phyloP scores from a whole-genome alignment of 2,888 invertebrate genomes.

The Coenonympha arcania region DNA sequence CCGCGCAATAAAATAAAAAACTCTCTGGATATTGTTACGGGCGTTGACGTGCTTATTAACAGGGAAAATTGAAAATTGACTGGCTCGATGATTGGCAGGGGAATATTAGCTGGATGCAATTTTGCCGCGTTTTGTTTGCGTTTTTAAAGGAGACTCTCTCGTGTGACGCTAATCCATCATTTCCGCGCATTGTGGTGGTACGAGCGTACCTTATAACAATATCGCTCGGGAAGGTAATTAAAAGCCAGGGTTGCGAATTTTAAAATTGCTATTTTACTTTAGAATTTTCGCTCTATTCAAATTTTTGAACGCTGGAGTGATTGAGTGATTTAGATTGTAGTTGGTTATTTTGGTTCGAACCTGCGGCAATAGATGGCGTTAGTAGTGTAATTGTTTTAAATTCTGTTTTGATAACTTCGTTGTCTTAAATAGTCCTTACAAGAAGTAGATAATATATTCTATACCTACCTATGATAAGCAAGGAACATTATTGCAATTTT shows the following conservation, averaged over 20 bases:
- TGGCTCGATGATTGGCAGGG: constrained; percentile 70
- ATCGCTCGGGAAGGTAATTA: constrained; percentile 13
- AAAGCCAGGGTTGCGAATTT: background rate
- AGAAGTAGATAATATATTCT: no score
- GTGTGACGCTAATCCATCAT: constrained; percentile 70
- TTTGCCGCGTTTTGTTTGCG: constrained; percentile 54
- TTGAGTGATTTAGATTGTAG: background rate
- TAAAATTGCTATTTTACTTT: background rate
- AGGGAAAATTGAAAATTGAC: constrained; percentile 72
- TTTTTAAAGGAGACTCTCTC: constrained; percentile 52
- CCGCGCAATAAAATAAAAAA: constrained; percentile 29
- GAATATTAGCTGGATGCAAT: constrained; percentile 69
- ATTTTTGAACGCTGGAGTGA: background rate
- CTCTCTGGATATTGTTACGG: constrained; percentile 44
- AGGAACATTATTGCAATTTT: no score
- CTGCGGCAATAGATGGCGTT: constrained; percentile 17
- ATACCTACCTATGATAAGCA: no score
- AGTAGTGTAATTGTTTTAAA: background rate
- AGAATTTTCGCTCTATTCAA: background rate
- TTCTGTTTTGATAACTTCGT: background rate
- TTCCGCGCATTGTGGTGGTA: constrained; percentile 26
- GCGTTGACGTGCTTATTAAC: constrained; percentile 68
- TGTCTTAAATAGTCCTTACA: no score
- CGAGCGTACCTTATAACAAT: background rate
- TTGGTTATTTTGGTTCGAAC: background rate